Evolutionary conservation across 2,113 vertebrate species (phyloP).

Genomic region (Larimichthys polyactis): DNA sequence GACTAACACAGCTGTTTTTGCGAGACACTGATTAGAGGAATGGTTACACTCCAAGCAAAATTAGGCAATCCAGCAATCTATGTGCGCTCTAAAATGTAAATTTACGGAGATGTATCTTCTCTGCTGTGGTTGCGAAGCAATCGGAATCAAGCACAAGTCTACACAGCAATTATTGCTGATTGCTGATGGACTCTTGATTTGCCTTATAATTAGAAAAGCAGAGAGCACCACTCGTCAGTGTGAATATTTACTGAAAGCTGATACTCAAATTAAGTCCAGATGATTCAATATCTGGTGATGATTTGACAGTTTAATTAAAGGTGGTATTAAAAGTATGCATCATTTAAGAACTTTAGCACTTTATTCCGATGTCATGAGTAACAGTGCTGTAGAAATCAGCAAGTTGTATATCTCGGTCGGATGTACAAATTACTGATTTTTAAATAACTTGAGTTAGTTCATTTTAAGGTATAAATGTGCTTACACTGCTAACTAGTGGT

Average conservation of each 20-base stretch:
- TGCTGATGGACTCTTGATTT: constrained; percentile 69
- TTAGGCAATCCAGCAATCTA: constrained; percentile 62
- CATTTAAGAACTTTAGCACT: background rate
- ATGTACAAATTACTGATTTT: too few species aligned
- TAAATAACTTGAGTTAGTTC: too few species aligned
- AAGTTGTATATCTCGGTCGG: too few species aligned
- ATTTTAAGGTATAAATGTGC: too few species aligned
- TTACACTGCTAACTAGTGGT: too few species aligned
- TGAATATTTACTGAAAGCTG: constrained; percentile 50
- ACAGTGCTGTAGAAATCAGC: background rate
- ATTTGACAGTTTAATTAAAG: constrained; percentile 37
- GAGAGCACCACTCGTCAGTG: constrained; percentile 33
- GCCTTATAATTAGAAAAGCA: constrained; percentile 54
- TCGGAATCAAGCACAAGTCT: constrained; percentile 37
- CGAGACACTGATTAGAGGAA: constrained; percentile 53
- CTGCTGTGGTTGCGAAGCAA: constrained; percentile 22
- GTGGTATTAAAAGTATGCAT: background rate
- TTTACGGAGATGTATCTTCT: constrained; percentile 33
- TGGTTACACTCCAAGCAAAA: constrained; percentile 54
- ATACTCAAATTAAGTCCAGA: constrained; percentile 22
- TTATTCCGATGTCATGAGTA: background rate
- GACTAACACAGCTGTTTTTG: constrained; percentile 60
- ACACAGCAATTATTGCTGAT: constrained; percentile 72
- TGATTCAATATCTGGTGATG: background rate
- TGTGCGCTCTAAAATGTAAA: constrained; percentile 50